A percentile compares a stretch with the other conserved stretches of the same genome.
Evolutionary conservation across 2,797 vertebrate genomes (phyloP).

Genomic region (Choloepus didactylus): DNA sequence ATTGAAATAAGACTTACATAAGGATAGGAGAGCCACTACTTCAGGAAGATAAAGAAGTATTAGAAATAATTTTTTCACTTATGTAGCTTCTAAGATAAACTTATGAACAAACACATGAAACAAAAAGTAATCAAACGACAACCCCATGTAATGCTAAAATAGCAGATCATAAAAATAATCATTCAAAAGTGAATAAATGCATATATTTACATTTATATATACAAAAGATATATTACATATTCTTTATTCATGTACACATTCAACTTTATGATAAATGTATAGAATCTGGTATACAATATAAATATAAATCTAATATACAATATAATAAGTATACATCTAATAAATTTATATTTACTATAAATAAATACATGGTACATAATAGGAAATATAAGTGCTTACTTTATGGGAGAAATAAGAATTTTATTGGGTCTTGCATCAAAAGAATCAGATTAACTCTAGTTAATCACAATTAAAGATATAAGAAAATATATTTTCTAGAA

Average conservation of each 20-base stretch:
- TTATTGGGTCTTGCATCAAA: background rate
- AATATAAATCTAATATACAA: no score
- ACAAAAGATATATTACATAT: no score
- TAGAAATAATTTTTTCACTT: background rate
- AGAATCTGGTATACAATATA: background rate
- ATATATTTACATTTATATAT: background rate
- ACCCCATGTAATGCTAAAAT: background rate
- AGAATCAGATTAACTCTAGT: background rate
- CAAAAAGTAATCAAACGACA: background rate
- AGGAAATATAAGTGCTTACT: background rate
- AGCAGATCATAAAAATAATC: background rate
- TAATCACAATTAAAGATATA: background rate
- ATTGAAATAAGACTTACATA: background rate
- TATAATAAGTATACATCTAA: background rate
- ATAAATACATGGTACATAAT: background rate
- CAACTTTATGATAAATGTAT: background rate
- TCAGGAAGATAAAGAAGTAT: background rate
- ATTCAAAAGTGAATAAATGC: background rate
- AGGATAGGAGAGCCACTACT: background rate
- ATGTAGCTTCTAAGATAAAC: background rate
- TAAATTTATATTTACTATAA: background rate
- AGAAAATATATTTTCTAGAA: background rate
- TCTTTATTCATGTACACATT: background rate
- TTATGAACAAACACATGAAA: background rate
- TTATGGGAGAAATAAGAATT: background rate